Percentiles rank a stretch among this genome's conserved stretches.
phyloP scores from a whole-genome alignment of 2,888 invertebrate species.

The Phengaris arion region DNA sequence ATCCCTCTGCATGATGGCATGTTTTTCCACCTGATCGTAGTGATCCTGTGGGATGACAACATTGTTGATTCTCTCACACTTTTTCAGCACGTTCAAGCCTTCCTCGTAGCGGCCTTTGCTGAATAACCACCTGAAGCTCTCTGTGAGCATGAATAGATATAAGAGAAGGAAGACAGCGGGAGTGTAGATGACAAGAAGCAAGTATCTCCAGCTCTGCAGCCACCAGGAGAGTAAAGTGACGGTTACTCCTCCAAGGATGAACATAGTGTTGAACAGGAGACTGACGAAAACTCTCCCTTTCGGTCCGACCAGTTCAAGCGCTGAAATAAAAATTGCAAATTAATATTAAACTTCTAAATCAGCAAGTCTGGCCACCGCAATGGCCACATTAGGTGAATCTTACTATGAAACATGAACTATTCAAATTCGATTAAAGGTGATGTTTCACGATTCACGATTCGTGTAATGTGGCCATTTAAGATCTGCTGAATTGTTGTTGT shows the following conservation, averaged over 20 bases:
- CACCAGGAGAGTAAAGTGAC: constrained; percentile 70
- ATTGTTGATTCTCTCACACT: constrained; percentile 82
- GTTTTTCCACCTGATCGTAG: constrained; percentile 67
- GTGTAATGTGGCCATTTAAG: too few relatives aligned
- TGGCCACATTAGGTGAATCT: too few relatives aligned
- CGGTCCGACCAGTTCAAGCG: constrained; percentile 69
- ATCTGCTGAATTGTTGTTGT: too few relatives aligned
- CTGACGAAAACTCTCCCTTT: constrained; percentile 72
- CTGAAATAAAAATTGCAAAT: constrained; percentile 47
- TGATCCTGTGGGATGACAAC: constrained; percentile 70
- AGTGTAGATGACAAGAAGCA: constrained; percentile 69
- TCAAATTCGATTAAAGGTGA: too few relatives aligned
- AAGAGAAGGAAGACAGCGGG: constrained; percentile 64
- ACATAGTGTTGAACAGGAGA: constrained; percentile 73
- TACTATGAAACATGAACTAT: too few relatives aligned
- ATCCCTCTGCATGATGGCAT: constrained; percentile 65
- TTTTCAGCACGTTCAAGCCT: constrained; percentile 79
- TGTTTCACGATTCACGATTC: too few relatives aligned
- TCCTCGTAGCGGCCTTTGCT: constrained; percentile 84
- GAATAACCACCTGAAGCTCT: constrained; percentile 72
- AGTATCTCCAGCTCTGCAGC: constrained; percentile 70
- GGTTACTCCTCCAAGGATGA: constrained; percentile 69
- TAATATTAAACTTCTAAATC: background rate
- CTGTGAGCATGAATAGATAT: constrained; percentile 67
- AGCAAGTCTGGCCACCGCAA: too few relatives aligned